Base-by-base conservation (phyloP, 2,797 vertebrate species). In the Clamator glandarius region DNA sequence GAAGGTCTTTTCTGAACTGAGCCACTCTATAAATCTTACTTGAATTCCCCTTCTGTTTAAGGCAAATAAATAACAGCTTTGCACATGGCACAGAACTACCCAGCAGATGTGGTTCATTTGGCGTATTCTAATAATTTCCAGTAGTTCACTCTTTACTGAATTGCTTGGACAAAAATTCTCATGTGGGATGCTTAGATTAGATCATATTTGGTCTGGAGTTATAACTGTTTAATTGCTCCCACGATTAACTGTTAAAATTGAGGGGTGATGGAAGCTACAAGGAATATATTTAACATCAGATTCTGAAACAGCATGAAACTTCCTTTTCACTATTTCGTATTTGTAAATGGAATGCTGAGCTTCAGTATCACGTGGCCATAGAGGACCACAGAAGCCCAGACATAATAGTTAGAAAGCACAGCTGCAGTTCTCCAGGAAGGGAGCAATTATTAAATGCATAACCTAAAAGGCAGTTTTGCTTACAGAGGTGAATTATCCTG, bases 401-500 rank as follows among this genome's bases (percentile, higher is more conserved):
- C 5, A 8, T 15, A 20, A 16, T 12, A 61, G 16, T 21, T 64
- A 2, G 5, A 44, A 67, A 63, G 12, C 7, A 20, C 8, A 4
- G 8, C 5, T 44, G 15, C 24, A 51, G 1, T 48, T 75, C 50
- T 77, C 2, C 20, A 46, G 26, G 21, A 67, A 42, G 21, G 17
- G 29, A 69, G 9, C 5, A 39, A 12, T 39, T 51, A n/a, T 57
- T 35, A 73, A 66, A 55, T 11, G 7, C 0, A 0, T 25, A 23
- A 18, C 6, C 61, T 51, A 9, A 54, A 73, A 67, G 25, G 33
- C 13, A 69, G 15, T 8, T 86, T 20, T 18, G 8, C 23, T 61
- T 67, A 20, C 24, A 24, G 33, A 36, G 25, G 28, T 52, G n/a
- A 72, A 46, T n/a, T 44, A 25, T 41, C 4, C 4, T 3, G 6